Conservation (phyloP, 2,113 vertebrate genomes). For the Thomomys bottae region DNA sequence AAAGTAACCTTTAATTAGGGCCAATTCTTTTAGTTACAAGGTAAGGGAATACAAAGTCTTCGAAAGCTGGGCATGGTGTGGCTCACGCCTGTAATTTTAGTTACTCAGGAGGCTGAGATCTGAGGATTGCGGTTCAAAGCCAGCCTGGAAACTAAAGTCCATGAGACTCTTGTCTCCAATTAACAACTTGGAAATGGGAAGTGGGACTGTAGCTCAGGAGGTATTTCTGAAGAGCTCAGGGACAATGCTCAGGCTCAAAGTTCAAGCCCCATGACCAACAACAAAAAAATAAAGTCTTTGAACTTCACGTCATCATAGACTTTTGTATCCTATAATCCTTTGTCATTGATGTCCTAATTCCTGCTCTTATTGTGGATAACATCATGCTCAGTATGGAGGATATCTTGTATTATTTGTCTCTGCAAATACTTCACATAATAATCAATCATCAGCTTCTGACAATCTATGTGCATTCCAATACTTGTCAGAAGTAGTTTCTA, state of each 20-base stretch:
- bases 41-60: neutral
- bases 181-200: too few relatives aligned
- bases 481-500: neutral
- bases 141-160: too few relatives aligned
- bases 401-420: neutral
- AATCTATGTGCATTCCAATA: neutral
- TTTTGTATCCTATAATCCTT: neutral
- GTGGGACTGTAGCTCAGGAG: too few relatives aligned
- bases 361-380: neutral
- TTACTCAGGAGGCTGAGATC: too few relatives aligned
- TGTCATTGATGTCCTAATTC: neutral
- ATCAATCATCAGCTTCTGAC: neutral
- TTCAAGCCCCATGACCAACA: too few relatives aligned
- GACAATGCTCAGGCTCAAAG: too few relatives aligned
- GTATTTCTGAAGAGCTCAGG: too few relatives aligned
- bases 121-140: too few relatives aligned
- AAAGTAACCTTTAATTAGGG: neutral
- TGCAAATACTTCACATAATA: neutral
- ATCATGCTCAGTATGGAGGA: neutral
- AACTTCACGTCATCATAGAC: neutral
- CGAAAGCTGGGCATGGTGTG: too few relatives aligned
- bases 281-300: neutral
- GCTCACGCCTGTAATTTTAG: too few relatives aligned
- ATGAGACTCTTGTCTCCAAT: too few relatives aligned
- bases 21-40: neutral